Conservation (phyloP, 2,113 vertebrate genomes). For the Paramormyrops kingsleyae region DNA sequence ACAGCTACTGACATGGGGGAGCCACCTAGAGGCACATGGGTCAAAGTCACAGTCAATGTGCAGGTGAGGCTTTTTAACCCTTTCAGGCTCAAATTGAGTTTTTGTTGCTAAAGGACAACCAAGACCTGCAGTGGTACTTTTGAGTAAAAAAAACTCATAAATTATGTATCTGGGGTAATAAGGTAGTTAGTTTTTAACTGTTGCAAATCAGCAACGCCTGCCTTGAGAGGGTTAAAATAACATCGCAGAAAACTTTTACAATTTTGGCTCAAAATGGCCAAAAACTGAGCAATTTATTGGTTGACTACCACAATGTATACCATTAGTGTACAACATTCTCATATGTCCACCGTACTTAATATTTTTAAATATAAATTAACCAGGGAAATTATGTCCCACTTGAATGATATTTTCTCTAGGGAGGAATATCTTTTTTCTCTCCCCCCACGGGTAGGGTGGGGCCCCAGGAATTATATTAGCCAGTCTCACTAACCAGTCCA, state of each 20-base stretch:
- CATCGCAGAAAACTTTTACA: not conserved
- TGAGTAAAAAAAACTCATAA: too few relatives aligned
- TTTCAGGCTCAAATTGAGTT: too few relatives aligned
- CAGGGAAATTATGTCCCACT: not conserved
- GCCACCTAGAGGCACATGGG: constrained; percentile 38
- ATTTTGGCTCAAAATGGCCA: not conserved
- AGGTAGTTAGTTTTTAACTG: too few relatives aligned
- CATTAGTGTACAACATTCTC: not conserved
- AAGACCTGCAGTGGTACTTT: too few relatives aligned
- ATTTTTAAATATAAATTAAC: not conserved
- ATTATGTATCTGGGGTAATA: too few relatives aligned
- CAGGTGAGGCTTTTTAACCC: constrained; percentile 66
- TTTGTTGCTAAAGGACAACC: too few relatives aligned
- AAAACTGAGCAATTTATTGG: not conserved
- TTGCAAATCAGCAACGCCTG: too few relatives aligned
- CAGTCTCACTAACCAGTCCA: not conserved
- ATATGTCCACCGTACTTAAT: not conserved
- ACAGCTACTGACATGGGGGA: constrained; percentile 67
- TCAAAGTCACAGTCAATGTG: constrained; percentile 64
- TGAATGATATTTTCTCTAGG: not conserved
- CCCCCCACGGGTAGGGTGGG: not conserved
- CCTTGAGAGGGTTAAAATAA: too few relatives aligned
- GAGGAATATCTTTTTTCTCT: not conserved
- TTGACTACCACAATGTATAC: not conserved
- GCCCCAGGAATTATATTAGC: not conserved